phyloP scores from a whole-genome alignment of 2,888 invertebrate species.

The Aethes cnicana region DNA sequence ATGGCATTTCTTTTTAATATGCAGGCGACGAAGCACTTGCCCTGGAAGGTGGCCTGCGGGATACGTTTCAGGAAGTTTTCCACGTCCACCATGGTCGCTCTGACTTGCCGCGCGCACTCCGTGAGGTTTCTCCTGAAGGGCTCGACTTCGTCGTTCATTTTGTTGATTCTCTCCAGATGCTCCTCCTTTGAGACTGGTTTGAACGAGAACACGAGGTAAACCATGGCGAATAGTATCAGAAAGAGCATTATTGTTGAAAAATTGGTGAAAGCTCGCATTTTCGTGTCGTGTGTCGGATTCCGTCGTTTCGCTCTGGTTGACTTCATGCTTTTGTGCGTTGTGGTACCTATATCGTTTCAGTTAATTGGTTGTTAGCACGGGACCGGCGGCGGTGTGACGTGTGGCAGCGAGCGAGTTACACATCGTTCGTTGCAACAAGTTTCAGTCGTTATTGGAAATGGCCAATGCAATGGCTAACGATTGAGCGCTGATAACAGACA shows the following conservation, averaged over 20 bases:
- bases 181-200: conserved; percentile 64
- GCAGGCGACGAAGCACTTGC: conserved; percentile 75
- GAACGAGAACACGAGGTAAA: conserved; percentile 54
- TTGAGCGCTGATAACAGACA: conserved; percentile 7
- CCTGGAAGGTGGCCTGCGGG: conserved; percentile 61
- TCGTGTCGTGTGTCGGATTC: conserved; percentile 32
- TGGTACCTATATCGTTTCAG: conserved; percentile 37
- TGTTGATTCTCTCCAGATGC: conserved; percentile 55
- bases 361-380: conserved; percentile 57
- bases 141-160: conserved; percentile 61
- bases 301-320: conserved; percentile 43
- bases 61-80: conserved; percentile 67
- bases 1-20: conserved; percentile 66
- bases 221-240: conserved; percentile 44
- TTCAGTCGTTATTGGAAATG: conserved; percentile 11
- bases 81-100: conserved; percentile 62
- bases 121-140: conserved; percentile 69
- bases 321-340: conserved; percentile 38
- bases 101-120: conserved; percentile 69
- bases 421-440: conserved; percentile 27
- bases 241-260: conserved; percentile 36
- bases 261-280: conserved; percentile 45
- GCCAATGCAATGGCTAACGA: conserved; percentile 19
- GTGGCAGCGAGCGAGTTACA: conserved; percentile 29
- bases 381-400: conserved; percentile 33